Evolutionary conservation across 2,113 vertebrate genomes (phyloP).

Genomic region (Corythoichthys intestinalis): DNA sequence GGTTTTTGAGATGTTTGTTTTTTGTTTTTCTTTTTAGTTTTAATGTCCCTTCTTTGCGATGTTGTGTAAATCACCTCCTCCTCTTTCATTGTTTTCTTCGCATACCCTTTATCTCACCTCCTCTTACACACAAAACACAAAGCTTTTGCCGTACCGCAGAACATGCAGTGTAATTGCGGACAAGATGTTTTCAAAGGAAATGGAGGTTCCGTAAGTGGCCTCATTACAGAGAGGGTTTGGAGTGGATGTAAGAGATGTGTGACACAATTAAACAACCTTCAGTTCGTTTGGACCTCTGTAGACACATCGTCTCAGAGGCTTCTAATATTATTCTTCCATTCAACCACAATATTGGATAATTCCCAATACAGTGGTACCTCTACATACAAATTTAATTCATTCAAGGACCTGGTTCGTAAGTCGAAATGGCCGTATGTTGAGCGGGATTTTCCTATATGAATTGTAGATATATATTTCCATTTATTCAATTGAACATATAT

Average conservation of each 20-base stretch:
- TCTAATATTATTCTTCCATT: background rate
- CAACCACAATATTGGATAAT: background rate
- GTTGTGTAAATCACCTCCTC: slow-evolving; percentile 17
- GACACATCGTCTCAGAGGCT: background rate
- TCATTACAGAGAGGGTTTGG: slow-evolving; percentile 28
- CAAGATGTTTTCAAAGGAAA: slow-evolving; percentile 13
- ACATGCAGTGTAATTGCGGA: slow-evolving; percentile 8
- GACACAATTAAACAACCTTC: slow-evolving; percentile 32
- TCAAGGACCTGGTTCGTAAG: too few relatives aligned
- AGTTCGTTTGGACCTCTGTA: too few relatives aligned
- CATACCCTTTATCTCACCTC: background rate
- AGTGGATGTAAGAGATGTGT: slow-evolving; percentile 1
- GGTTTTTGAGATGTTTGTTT: too few relatives aligned
- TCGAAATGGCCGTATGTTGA: too few relatives aligned
- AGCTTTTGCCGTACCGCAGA: slow-evolving; percentile 3
- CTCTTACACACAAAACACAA: slow-evolving; percentile 3
- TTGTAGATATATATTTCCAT: too few relatives aligned
- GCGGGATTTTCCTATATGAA: too few relatives aligned
- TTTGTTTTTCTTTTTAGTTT: background rate
- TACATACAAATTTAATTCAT: too few relatives aligned
- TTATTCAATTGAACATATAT: too few relatives aligned
- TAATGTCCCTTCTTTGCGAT: slow-evolving; percentile 8
- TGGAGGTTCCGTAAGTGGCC: slow-evolving; percentile 51
- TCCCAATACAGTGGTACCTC: background rate
- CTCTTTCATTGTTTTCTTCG: slow-evolving; percentile 34